phyloP scores from a whole-genome alignment of 23 tunicate species.

The Oikopleura albicans region DNA sequence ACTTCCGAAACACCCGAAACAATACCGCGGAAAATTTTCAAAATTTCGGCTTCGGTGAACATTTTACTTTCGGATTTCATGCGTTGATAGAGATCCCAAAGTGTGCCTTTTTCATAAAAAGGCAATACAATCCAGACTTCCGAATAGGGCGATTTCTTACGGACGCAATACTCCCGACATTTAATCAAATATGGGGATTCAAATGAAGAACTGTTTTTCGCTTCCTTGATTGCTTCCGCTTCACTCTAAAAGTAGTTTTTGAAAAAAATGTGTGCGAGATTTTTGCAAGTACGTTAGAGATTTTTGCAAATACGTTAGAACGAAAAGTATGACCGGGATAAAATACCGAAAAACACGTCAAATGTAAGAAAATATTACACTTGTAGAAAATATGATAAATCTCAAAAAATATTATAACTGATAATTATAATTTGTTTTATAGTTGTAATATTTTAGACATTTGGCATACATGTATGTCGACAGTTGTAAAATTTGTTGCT shows the following conservation, averaged over 20 bases:
- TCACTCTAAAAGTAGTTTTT: background rate
- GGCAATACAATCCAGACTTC: constrained; percentile 89
- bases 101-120: constrained; percentile 25
- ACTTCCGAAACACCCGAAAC: background rate
- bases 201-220: background rate
- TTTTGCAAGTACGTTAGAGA: background rate
- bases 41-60: background rate
- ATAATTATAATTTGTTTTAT: too few species aligned
- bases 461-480: too few species aligned
- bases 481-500: too few species aligned
- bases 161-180: background rate
- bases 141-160: constrained; percentile 1
- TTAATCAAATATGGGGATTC: too few species aligned
- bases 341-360: too few species aligned
- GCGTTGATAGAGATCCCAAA: background rate
- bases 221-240: background rate
- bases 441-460: too few species aligned
- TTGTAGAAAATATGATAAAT: too few species aligned
- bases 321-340: too few species aligned
- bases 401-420: too few species aligned
- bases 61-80: background rate
- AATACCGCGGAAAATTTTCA: background rate
- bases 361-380: too few species aligned
- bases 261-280: background rate
- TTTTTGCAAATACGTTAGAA: too few species aligned